Conservation (phyloP, 2,113 vertebrate genomes). For the Melanerpes formicivorus region DNA sequence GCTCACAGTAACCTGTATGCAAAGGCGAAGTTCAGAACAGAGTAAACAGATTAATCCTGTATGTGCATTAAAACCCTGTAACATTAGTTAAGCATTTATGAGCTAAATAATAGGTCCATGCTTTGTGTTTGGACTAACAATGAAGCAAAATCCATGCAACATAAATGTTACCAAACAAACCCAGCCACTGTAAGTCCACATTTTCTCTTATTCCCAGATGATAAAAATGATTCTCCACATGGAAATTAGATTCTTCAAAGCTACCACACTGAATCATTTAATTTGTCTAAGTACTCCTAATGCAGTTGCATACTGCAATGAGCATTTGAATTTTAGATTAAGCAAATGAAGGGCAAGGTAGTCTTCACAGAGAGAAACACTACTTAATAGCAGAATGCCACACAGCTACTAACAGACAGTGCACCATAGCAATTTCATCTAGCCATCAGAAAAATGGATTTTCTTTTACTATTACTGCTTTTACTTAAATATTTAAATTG, state of each 20-base stretch:
- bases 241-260: constrained; percentile 62
- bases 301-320: constrained; percentile 11
- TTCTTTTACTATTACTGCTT: neutral
- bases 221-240: constrained; percentile 48
- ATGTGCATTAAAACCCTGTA: neutral
- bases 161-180: constrained; percentile 13
- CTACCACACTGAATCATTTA: constrained; percentile 57
- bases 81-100: neutral
- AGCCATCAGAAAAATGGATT: neutral
- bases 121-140: constrained; percentile 2
- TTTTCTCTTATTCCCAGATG: constrained; percentile 44
- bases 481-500: neutral
- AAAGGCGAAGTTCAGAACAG: neutral
- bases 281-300: constrained; percentile 67
- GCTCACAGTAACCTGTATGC: neutral
- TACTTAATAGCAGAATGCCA: neutral
- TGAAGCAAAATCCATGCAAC: constrained; percentile 37
- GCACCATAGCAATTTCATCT: neutral
- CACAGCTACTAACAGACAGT: neutral
- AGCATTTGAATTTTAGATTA: constrained; percentile 63
- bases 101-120: neutral
- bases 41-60: neutral
- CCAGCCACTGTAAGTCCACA: neutral
- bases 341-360: constrained; percentile 53
- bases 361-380: neutral